phyloP scores from a whole-genome alignment of 2,888 invertebrate genomes.

The Lepidocyrtinus sp. region DNA sequence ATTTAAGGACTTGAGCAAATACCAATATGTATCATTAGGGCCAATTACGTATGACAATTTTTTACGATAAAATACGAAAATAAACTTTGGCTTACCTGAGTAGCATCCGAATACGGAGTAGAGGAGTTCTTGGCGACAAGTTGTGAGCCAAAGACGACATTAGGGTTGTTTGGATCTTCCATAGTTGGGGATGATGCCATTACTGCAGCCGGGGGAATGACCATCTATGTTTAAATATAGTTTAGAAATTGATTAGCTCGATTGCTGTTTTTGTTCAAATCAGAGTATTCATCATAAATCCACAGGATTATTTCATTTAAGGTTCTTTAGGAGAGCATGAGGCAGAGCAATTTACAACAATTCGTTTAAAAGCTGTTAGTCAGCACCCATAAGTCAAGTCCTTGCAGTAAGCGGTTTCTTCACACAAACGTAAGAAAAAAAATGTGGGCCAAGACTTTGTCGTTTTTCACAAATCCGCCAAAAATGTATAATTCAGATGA shows the following conservation, averaged over 20 bases:
- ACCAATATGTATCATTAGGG: neutral
- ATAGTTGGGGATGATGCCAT: constrained; percentile 20
- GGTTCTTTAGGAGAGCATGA: too few species aligned
- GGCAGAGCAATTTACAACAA: neutral
- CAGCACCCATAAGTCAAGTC: constrained; percentile 28
- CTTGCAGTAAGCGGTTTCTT: constrained; percentile 21
- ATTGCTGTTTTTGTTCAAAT: neutral
- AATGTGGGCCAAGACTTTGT: constrained; percentile 53
- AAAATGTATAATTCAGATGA: constrained; percentile 25
- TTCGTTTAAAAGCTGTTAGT: constrained; percentile 2
- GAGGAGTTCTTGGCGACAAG: constrained; percentile 90
- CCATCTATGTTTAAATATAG: too few species aligned
- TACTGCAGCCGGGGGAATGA: constrained; percentile 61
- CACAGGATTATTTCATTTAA: too few species aligned
- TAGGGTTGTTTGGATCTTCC: neutral
- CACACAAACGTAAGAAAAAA: constrained; percentile 1
- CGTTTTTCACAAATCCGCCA: constrained; percentile 52
- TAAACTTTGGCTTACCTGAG: constrained; percentile 82
- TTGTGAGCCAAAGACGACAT: constrained; percentile 89
- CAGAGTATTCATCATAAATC: constrained; percentile 3
- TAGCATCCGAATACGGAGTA: constrained; percentile 98
- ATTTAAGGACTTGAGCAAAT: neutral
- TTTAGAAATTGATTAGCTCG: constrained; percentile 15
- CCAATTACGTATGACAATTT: too few species aligned
- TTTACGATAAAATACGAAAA: neutral